Evolutionary conservation across 2,888 invertebrate species (phyloP).

Genomic region (Schizaphis graminum): DNA sequence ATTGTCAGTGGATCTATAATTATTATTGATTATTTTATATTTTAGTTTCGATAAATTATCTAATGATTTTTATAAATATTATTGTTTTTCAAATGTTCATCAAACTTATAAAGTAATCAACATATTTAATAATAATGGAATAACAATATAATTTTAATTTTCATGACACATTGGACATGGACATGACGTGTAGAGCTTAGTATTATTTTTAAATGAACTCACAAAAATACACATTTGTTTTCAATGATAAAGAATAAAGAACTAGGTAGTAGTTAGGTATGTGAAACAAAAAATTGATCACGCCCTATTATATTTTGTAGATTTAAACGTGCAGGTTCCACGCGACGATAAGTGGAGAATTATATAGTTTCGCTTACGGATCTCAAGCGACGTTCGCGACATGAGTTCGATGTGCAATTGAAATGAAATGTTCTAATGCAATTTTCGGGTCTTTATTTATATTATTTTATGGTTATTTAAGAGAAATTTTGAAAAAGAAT

Average conservation of each 20-base stretch:
- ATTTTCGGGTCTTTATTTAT: not conserved
- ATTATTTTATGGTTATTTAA: not conserved
- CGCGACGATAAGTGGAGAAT: not conserved
- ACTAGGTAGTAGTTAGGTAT: not conserved
- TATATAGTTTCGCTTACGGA: not conserved
- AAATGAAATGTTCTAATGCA: not conserved
- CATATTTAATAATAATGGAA: not conserved
- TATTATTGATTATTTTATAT: not conserved
- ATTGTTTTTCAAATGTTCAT: not conserved
- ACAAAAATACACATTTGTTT: not conserved
- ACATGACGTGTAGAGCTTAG: not conserved
- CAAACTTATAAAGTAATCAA: not conserved
- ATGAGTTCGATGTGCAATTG: not conserved
- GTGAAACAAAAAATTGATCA: not conserved
- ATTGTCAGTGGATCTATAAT: not conserved
- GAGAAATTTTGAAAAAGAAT: not conserved
- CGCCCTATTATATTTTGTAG: not conserved
- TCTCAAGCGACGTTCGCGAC: not conserved
- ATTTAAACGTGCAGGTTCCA: not conserved
- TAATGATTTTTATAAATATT: not conserved
- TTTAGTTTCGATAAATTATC: not conserved
- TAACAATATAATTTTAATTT: not conserved
- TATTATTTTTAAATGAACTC: not conserved
- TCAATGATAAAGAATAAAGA: not conserved
- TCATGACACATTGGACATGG: not conserved